A percentile compares a stretch with the other conserved stretches of the same genome.
phyloP scores from a whole-genome alignment of 92 coral and sea anemone genomes.

The Porites divaricata region DNA sequence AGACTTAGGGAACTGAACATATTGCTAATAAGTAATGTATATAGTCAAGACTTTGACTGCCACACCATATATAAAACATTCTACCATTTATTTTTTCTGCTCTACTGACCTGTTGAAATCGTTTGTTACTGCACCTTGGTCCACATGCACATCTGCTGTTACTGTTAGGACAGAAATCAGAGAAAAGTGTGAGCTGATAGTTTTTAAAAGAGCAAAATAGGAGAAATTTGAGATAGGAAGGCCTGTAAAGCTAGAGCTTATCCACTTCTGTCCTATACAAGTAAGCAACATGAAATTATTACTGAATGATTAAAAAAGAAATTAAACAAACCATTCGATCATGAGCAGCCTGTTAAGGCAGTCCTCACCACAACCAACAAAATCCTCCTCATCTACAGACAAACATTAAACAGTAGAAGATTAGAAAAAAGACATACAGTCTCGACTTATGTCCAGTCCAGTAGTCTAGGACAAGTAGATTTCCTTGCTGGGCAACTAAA shows the following conservation, averaged over 20 bases:
- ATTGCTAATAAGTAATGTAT: too few species aligned
- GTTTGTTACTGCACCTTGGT: slow-evolving; percentile 81
- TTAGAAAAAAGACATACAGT: background rate
- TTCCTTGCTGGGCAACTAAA: too few species aligned
- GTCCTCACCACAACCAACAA: slow-evolving; percentile 92
- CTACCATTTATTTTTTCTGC: background rate
- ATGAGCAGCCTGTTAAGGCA: slow-evolving; percentile 91
- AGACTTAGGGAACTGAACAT: too few species aligned
- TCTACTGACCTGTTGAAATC: slow-evolving; percentile 86
- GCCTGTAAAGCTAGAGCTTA: too few species aligned
- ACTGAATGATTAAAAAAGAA: background rate
- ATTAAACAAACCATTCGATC: slow-evolving; percentile 87
- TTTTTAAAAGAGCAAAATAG: background rate
- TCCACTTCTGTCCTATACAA: too few species aligned
- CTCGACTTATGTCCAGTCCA: too few species aligned
- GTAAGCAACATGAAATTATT: too few species aligned
- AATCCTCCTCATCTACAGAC: slow-evolving; percentile 65
- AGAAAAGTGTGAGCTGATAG: background rate
- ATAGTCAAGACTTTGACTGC: too few species aligned
- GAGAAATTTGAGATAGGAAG: too few species aligned
- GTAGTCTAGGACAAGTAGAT: too few species aligned
- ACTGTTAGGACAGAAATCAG: slow-evolving; percentile 38
- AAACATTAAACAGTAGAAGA: background rate
- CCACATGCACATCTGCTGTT: slow-evolving; percentile 93
- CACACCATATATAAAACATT: background rate